phyloP scores from a whole-genome alignment of 1,140 invertebrate genomes.

The Eumaeus atala region DNA sequence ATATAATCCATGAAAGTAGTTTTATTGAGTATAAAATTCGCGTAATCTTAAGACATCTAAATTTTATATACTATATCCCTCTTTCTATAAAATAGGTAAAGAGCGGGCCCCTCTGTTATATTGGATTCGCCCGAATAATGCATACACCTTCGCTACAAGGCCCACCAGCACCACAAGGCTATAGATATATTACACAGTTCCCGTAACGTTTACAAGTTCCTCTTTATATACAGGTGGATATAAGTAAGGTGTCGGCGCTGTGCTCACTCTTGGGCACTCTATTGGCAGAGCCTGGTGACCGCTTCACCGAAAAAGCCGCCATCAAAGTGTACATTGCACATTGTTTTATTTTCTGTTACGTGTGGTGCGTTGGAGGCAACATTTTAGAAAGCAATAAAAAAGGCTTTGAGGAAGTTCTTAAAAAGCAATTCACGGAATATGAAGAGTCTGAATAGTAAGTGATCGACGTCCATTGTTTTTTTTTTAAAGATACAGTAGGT shows the following conservation, averaged over 20 bases:
- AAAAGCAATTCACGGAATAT: constrained; percentile 81
- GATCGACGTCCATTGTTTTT: too few relatives aligned
- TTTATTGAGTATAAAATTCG: too few relatives aligned
- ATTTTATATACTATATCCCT: too few relatives aligned
- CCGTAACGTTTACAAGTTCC: background rate
- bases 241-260: constrained; percentile 84
- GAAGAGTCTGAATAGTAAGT: constrained; percentile 74
- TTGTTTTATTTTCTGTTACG: constrained; percentile 83
- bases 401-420: constrained; percentile 81
- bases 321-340: constrained; percentile 80
- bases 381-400: constrained; percentile 80
- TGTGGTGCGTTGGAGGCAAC: constrained; percentile 90
- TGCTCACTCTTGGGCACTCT: constrained; percentile 84
- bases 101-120: too few relatives aligned
- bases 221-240: constrained; percentile 78
- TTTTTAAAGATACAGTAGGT: too few relatives aligned
- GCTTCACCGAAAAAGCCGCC: constrained; percentile 71
- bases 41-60: too few relatives aligned
- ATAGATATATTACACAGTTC: background rate
- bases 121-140: too few relatives aligned
- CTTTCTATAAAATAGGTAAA: too few relatives aligned
- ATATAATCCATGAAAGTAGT: too few relatives aligned
- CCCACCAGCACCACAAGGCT: background rate
- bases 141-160: too few relatives aligned
- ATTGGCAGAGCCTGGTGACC: constrained; percentile 73